These are phyloP conservation scores for Macrophya annulata DNA, from an alignment of 2,888 invertebrate species.

Conservation along the genomic window DNA sequence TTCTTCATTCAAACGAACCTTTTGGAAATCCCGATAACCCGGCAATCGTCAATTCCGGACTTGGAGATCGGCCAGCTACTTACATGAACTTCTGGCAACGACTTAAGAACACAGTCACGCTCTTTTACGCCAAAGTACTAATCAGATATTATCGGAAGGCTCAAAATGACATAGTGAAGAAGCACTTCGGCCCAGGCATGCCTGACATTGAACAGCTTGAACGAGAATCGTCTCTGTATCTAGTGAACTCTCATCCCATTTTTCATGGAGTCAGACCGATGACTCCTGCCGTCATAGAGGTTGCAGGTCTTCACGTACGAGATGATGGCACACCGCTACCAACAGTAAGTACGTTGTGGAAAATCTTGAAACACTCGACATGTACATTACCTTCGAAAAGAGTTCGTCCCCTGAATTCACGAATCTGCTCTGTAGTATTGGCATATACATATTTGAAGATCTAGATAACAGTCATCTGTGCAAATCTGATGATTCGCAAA, in stretches of 20 bases:
- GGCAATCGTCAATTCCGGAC: slow-evolving; percentile 65
- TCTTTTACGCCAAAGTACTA: slow-evolving; percentile 47
- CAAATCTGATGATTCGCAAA: too few relatives aligned
- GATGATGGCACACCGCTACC: slow-evolving; percentile 21
- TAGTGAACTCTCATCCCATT: slow-evolving; percentile 81
- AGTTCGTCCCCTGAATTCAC: too few relatives aligned
- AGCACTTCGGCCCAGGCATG: slow-evolving; percentile 36
- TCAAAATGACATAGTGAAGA: slow-evolving; percentile 24
- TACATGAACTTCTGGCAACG: slow-evolving; percentile 71
- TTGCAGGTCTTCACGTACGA: slow-evolving; percentile 79
- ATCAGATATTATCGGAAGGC: slow-evolving; percentile 55
- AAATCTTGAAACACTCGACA: too few relatives aligned
- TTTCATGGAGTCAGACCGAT: slow-evolving; percentile 79
- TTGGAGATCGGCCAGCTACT: slow-evolving; percentile 60
- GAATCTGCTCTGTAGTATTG: too few relatives aligned
- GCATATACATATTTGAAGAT: too few relatives aligned
- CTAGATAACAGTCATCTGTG: too few relatives aligned
- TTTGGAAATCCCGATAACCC: slow-evolving; percentile 68
- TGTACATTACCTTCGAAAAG: too few relatives aligned
- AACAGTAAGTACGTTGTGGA: slow-evolving; percentile 22
- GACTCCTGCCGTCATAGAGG: slow-evolving; percentile 80
- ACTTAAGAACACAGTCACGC: slow-evolving; percentile 64
- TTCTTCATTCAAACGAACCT: slow-evolving; percentile 69
- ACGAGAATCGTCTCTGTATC: slow-evolving; percentile 71
- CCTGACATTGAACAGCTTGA: slow-evolving; percentile 36